Evolutionary conservation across 2,888 invertebrate genomes (phyloP), one percentile per base, ranked within the genome.

Genomic region (Villa cingulata): DNA sequence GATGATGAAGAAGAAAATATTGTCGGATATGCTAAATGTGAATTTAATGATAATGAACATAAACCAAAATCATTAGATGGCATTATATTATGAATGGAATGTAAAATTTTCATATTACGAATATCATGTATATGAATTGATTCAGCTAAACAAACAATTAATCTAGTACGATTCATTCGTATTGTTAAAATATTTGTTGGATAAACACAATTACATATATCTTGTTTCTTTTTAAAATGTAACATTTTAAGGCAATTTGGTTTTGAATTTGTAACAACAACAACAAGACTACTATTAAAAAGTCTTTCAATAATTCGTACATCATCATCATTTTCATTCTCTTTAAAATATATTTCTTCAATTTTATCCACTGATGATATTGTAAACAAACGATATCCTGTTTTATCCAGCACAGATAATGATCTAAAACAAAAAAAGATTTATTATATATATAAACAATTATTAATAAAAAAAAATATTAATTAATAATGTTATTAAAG

Each of bases 91-190:
- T 61, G 62, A 39, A 69, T 68, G 51, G 65, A 65, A 52, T 68
- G 65, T 51, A 68, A 56, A 39, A 66, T 61, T 55, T 66, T 65
- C 69, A 69, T 69, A 51, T 69, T 66, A 27, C 65, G 65, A 47
- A 69, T 70, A 50, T 69, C 67, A 40, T 70, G 70, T 47, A 69
- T 68, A 54, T 68, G 66, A 56, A 69, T 64, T 53, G 64, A 65
- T 49, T 68, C 63, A 32, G 61, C 62, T 39, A 55, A 55, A 45
- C 68, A 62, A 6, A 66, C 68, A 4, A 70, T 57, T 47, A 69
- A 49, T 1, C 68, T 63, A 29, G 59, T 58, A 3, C 69, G 67
- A 57, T 70, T 69, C 66, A 69, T 64, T 18, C 63, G 63, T 19
- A 70, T 64, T 43, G 64, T 63, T 29, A 68, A 53, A 2, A 69